Evolutionary conservation across 1,140 invertebrate genomes (phyloP).

Genomic region (Heterodera schachtii): DNA sequence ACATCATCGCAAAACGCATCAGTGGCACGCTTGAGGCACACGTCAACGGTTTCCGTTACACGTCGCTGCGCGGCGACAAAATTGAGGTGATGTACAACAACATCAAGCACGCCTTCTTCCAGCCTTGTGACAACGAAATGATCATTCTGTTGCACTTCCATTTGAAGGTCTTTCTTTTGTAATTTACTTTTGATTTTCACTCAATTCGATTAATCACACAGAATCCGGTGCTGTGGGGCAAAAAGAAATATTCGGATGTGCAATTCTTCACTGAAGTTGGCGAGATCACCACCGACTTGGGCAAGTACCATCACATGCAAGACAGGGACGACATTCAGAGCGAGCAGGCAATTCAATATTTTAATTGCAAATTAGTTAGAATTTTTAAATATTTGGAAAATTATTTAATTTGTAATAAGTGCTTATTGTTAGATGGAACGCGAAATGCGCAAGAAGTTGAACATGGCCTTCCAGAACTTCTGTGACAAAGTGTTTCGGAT

Average conservation of each 20-base stretch:
- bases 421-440: slow-evolving; percentile 76
- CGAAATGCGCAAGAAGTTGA: slow-evolving; percentile 91
- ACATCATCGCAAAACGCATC: slow-evolving; percentile 96
- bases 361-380: background rate
- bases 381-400: background rate
- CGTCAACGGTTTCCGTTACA: slow-evolving; percentile 95
- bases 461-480: slow-evolving; percentile 95
- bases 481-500: slow-evolving; percentile 94
- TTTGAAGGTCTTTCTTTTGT: slow-evolving; percentile 78
- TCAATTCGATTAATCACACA: slow-evolving; percentile 61
- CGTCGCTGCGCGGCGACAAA: slow-evolving; percentile 95
- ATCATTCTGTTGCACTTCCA: slow-evolving; percentile 98
- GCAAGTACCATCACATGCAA: slow-evolving; percentile 99
- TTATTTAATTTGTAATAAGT: background rate
- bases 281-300: slow-evolving; percentile 97
- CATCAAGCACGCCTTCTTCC: slow-evolving; percentile 98
- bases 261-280: slow-evolving; percentile 99
- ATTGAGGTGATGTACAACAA: slow-evolving; percentile 99
- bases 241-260: too few relatives aligned
- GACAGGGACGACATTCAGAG: slow-evolving; percentile 96
- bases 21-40: slow-evolving; percentile 88
- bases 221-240: slow-evolving; percentile 98
- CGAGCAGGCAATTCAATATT: slow-evolving; percentile 79
- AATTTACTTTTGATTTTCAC: background rate
- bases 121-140: slow-evolving; percentile 99